These are phyloP conservation scores for Thymelicus acteon DNA, from an alignment of 2,888 invertebrate genomes.

Conservation along the genomic window DNA sequence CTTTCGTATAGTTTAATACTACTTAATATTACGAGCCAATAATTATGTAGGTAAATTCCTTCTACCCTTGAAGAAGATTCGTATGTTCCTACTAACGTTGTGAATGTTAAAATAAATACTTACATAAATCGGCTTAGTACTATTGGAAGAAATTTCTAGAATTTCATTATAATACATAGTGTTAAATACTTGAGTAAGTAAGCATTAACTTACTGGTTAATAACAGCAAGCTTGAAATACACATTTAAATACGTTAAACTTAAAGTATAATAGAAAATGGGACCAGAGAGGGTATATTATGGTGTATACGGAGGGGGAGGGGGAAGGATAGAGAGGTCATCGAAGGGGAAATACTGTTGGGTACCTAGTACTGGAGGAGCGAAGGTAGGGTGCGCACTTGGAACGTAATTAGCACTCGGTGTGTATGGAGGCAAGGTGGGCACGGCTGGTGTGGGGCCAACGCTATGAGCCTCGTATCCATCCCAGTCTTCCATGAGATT, in stretches of 20 bases:
- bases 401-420: conserved; percentile 73
- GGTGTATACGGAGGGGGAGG: conserved; percentile 84
- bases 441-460: conserved; percentile 84
- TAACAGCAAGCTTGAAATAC: conserved; percentile 2
- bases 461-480: conserved; percentile 85
- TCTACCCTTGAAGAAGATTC: not conserved
- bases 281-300: conserved; percentile 48
- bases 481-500: conserved; percentile 87
- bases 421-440: conserved; percentile 86
- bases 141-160: conserved; percentile 7
- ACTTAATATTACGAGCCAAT: conserved; percentile 12
- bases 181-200: not conserved
- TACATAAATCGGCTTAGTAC: not conserved
- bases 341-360: conserved; percentile 79
- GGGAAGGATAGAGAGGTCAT: conserved; percentile 75
- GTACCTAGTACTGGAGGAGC: conserved; percentile 71
- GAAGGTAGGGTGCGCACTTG: conserved; percentile 61
- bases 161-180: not conserved
- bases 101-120: not conserved
- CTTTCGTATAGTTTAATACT: not conserved
- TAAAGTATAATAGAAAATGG: conserved; percentile 1
- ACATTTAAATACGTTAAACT: not conserved
- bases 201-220: conserved; percentile 4
- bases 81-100: not conserved
- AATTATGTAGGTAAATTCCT: not conserved